phyloP scores from a whole-genome alignment of 1,140 invertebrate genomes.

The Ctenoplectra terminalis region DNA sequence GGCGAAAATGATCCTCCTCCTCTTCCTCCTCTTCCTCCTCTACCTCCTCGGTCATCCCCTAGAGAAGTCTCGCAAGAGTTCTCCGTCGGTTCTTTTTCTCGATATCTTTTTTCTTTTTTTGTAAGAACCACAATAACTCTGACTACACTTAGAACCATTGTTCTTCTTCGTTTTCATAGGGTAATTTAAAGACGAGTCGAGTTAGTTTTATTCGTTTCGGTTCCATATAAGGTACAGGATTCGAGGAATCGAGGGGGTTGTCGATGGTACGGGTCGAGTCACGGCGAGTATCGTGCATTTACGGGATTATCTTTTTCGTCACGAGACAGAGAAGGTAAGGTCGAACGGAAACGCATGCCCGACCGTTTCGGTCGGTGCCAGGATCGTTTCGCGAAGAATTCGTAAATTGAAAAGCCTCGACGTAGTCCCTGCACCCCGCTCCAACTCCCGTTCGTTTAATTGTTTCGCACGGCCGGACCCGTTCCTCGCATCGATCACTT shows the following conservation, averaged over 20 bases:
- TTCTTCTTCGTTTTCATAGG: background rate
- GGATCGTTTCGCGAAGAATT: slow-evolving; percentile 24
- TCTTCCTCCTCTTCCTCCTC: too few relatives aligned
- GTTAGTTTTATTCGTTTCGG: background rate
- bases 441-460: background rate
- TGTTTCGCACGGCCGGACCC: background rate
- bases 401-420: slow-evolving; percentile 10
- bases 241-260: background rate
- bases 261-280: background rate
- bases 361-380: background rate
- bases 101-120: too few relatives aligned
- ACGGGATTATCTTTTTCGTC: background rate
- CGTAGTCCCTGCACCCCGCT: background rate
- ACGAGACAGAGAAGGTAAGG: slow-evolving; percentile 1
- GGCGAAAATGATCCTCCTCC: slow-evolving; percentile 14
- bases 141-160: too few relatives aligned
- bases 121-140: too few relatives aligned
- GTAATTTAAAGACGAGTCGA: background rate
- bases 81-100: background rate
- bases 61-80: background rate
- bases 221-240: background rate
- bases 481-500: slow-evolving; percentile 7
- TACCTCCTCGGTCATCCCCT: too few relatives aligned
- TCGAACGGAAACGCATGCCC: background rate
- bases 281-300: slow-evolving; percentile 1